These are phyloP conservation scores for Rhabdornis inornatus DNA, from an alignment of 2,113 vertebrate species.

Conservation along the genomic window DNA sequence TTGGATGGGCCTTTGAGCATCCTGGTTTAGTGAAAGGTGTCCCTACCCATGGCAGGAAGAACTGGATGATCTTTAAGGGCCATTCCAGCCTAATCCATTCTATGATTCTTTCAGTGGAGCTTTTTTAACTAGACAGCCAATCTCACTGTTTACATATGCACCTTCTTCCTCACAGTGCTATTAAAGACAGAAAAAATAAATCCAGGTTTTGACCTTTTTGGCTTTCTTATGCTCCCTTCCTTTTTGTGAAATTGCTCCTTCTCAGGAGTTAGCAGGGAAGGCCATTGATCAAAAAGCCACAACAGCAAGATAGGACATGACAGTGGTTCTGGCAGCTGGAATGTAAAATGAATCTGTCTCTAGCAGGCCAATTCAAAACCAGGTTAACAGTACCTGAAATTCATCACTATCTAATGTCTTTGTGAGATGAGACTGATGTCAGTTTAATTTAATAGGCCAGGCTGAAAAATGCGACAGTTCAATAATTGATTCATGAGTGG, in stretches of 20 bases:
- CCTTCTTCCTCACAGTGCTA: not conserved
- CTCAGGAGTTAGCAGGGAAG: not conserved
- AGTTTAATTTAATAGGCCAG: slow-evolving; percentile 64
- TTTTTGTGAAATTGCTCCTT: not conserved
- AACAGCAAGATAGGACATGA: not conserved
- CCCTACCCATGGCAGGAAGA: not conserved
- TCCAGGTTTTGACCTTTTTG: not conserved
- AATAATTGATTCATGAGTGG: slow-evolving; percentile 67
- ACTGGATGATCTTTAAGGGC: not conserved
- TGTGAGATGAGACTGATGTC: slow-evolving; percentile 66
- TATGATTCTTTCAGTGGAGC: not conserved
- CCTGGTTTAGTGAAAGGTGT: not conserved
- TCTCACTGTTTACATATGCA: not conserved
- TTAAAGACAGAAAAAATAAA: not conserved
- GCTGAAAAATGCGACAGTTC: slow-evolving; percentile 58
- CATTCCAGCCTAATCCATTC: not conserved
- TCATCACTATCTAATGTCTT: slow-evolving; percentile 62
- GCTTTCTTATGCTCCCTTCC: not conserved
- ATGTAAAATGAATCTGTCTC: slow-evolving; percentile 56
- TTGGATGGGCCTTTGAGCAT: not conserved
- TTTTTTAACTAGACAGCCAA: not conserved
- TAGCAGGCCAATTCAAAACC: slow-evolving; percentile 54
- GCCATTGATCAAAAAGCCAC: slow-evolving; percentile 9
- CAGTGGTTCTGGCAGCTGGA: slow-evolving; percentile 11
- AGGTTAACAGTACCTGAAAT: slow-evolving; percentile 63